A percentile compares a stretch with the other conserved stretches of the same genome.
These are phyloP conservation scores for Lanistes nyassanus DNA, from an alignment of 1,140 invertebrate genomes.

Conservation along the genomic window DNA sequence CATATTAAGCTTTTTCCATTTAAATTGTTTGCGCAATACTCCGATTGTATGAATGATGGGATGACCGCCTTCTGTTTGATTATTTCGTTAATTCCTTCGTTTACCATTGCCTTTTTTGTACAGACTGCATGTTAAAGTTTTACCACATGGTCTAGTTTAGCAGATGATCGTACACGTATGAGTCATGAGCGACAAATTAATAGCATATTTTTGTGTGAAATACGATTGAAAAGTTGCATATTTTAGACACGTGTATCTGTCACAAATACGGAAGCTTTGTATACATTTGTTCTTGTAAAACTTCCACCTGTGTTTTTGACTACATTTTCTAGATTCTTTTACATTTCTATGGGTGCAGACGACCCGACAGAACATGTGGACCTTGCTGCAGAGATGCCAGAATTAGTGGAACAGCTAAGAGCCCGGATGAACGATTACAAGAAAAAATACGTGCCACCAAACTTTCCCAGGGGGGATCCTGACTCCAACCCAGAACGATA, in stretches of 20 bases:
- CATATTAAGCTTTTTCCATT: no score
- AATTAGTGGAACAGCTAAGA: conserved; percentile 33
- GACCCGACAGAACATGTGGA: conserved; percentile 40
- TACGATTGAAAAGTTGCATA: background rate
- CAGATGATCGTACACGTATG: background rate
- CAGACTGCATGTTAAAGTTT: no score
- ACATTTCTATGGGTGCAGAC: conserved; percentile 25
- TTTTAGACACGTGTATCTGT: background rate
- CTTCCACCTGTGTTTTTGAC: background rate
- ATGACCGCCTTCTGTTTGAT: no score
- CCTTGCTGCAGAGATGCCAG: conserved; percentile 24
- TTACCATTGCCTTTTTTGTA: no score
- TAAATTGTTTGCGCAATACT: no score
- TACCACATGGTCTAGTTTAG: no score
- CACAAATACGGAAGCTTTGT: background rate
- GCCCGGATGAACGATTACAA: conserved; percentile 33
- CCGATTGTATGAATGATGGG: no score
- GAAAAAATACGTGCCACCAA: conserved; percentile 34
- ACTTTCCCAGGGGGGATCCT: conserved; percentile 25
- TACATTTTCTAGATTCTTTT: background rate
- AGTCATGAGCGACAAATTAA: background rate
- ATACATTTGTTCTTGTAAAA: background rate
- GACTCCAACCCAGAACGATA: conserved; percentile 27
- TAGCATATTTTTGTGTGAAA: background rate
- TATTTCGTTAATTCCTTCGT: no score